Base-by-base conservation (phyloP, 1,140 invertebrate species). In the Trachelipus rathkii region DNA sequence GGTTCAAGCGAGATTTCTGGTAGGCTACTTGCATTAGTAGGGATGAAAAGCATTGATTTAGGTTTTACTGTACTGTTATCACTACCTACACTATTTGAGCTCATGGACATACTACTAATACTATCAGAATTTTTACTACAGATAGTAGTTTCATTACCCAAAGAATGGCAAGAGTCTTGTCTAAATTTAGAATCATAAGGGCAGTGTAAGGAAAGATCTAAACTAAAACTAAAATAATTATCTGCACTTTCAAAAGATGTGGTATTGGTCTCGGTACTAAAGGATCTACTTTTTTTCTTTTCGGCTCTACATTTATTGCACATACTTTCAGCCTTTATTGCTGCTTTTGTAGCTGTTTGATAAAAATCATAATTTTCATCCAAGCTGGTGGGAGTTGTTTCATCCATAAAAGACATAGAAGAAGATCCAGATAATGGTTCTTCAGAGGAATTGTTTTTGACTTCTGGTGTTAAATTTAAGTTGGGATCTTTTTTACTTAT, bases 1-100 rank as follows among this genome's bases (percentile, higher is more conserved):
- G 79, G 79, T 50, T 80, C 77, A 67, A 80, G 67, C 2, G 79
- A 80, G 44, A 80, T 80, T 71, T 80, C 79, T 13, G 79, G 79
- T n/a, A 80, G 73, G 67, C 79, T 80, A 43, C 74, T 80, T 24
- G 79, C 76, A 73, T 72, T 78, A 11, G 79, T 76, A 19, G 79
- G 79, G 8, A 80, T 66, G 50, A 80, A 80, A 15, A 80, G 74
- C n/a, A 46, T 78, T 10, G 79, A 60, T 19, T 19, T 13, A 15
- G 50, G 50, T 60, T 60, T 60, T 60, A 60, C 72, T 74, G 68
- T 78, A 53, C 76, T 80, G 24, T 78, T 73, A 45, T 73, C 73
- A 72, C 77, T 72, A 67, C 46, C 69, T 44, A 69, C 74, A 45
- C 74, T 78, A 44, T 73, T 67, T 24, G 78, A 77, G 71, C 77